Evolutionary conservation across 2,797 vertebrate genomes (phyloP), one percentile per base, ranked within the genome.

Genomic region (Sebastes paucispinis): DNA sequence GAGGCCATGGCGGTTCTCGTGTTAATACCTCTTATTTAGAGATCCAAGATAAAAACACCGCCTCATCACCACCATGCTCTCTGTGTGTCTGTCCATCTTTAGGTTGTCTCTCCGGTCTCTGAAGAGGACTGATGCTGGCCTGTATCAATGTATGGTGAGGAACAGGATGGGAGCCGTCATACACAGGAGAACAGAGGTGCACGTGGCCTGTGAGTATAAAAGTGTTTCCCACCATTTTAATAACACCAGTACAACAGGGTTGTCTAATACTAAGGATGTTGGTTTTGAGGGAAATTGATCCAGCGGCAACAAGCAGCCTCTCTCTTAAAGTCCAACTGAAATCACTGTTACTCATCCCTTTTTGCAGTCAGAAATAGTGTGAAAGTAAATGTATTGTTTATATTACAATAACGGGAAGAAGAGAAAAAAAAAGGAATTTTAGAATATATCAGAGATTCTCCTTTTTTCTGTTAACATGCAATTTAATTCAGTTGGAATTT

Each of bases 91-190:
- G 31, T 88, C 25, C 34, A 3, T 70, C 62, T 79, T 12, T 50
- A 99, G 98, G 95, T 96, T 96, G 74, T 92, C 92, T 55, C 83
- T 99, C 62, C 94, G 94, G 9, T 96, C 96, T 29, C 80, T 98
- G 87, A 95, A 93, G 92, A 96, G 94, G 80, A 94, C 91, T 0
- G 94, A 98, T 8, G 95, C 96, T 47, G 98, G 98, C 32, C 92
- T 90, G 79, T 99, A 99, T 91, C 98, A 97, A 83, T 99, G 98
- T 3, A 85, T 95, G 5, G 98, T 97, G 64, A 96, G 97, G 64
- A 99, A 99, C 96, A 94, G 98, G 87, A 97, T 97, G 97, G 98
- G 98, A 5, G 95, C 97, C 0, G 90, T 98, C 73, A 92, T 99
- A 87, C 97, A 98, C 75, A 95, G 93, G 90, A 97, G 95, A 90